Conservation (phyloP, 2,888 invertebrate genomes). For the Caenorhabditis sp. region DNA sequence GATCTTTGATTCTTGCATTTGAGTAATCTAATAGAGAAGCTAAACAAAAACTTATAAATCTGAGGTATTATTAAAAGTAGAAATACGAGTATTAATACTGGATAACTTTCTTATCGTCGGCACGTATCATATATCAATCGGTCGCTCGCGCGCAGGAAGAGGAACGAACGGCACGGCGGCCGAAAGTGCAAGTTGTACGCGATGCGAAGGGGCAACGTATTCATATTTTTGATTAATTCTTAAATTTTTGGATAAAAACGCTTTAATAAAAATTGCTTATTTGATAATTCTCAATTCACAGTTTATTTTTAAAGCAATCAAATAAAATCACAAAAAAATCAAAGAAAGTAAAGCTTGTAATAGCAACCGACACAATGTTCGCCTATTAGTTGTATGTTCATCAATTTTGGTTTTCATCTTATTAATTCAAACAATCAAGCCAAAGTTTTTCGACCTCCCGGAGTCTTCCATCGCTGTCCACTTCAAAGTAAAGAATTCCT, state of each 20-base stretch:
- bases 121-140: constrained; percentile 54
- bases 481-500: constrained; percentile 62
- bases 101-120: constrained; percentile 10
- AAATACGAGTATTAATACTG: constrained; percentile 10
- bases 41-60: too few relatives aligned
- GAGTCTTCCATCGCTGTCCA: constrained; percentile 39
- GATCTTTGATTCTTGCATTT: too few relatives aligned
- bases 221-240: neutral
- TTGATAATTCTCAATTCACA: neutral
- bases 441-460: constrained; percentile 56
- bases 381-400: too few relatives aligned
- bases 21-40: too few relatives aligned
- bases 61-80: neutral
- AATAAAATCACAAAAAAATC: neutral
- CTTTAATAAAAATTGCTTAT: too few relatives aligned
- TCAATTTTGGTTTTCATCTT: neutral
- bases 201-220: constrained; percentile 17
- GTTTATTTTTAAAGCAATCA: constrained; percentile 18
- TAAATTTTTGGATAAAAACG: too few relatives aligned
- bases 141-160: constrained; percentile 1
- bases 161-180: neutral
- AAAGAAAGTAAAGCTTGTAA: constrained; percentile 15
- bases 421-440: constrained; percentile 59
- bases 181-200: constrained; percentile 10
- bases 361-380: constrained; percentile 1